Conservation (phyloP, 2,888 invertebrate species). For the Myathropa florea region DNA sequence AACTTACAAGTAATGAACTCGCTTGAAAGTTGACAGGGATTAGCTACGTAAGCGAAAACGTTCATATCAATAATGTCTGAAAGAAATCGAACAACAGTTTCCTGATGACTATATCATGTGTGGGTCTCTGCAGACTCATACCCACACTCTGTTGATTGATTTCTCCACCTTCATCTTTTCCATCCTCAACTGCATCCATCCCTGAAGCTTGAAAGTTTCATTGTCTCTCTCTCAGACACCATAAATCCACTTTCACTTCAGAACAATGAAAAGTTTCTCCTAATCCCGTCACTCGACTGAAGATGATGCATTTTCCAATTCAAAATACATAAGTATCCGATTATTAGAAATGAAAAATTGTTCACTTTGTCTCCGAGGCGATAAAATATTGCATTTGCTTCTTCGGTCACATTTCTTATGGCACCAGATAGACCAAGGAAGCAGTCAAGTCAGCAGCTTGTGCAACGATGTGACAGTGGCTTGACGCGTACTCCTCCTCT, state of each 20-base stretch:
- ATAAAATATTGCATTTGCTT: constrained; percentile 59
- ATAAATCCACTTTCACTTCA: not conserved
- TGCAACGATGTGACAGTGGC: constrained; percentile 38
- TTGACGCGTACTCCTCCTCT: too few relatives aligned
- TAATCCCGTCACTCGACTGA: not conserved
- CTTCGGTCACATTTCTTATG: constrained; percentile 45
- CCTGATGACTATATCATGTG: not conserved
- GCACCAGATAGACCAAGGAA: not conserved
- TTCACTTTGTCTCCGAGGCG: constrained; percentile 66
- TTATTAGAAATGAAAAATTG: constrained; percentile 68
- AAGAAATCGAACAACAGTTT: not conserved
- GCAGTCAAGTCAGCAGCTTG: constrained; percentile 25
- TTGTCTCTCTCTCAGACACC: not conserved
- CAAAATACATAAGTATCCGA: constrained; percentile 30
- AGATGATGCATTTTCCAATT: constrained; percentile 54
- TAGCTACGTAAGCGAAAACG: too few relatives aligned
- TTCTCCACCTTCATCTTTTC: not conserved
- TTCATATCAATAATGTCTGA: not conserved
- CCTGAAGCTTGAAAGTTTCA: not conserved
- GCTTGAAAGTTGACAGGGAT: not conserved
- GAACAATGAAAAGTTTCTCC: constrained; percentile 36
- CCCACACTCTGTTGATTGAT: not conserved
- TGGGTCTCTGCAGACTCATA: not conserved
- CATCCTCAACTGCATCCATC: not conserved
- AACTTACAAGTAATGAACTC: not conserved